Evolutionary conservation across 1,140 invertebrate species (phyloP), one percentile per base, ranked within the genome.

Genomic region (Gonatopus flavifemur): DNA sequence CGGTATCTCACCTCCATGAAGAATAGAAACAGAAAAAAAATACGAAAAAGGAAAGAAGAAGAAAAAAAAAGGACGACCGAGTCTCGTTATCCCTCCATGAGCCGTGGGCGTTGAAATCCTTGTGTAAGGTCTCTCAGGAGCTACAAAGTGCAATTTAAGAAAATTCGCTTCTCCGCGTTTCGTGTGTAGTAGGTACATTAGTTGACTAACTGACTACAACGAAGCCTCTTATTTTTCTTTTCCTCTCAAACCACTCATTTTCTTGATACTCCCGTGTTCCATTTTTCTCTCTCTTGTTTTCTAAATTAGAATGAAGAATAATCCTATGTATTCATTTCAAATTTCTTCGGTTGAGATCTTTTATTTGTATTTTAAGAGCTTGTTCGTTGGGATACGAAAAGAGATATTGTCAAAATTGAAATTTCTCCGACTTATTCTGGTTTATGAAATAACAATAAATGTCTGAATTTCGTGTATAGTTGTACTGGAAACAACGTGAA

Each of bases 61-160:
- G 42, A 35, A 10, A 18, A 35, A 22, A 21, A 46, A 15, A 19
- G 42, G 55, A 36, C 39, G 46, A 44, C 39, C 46, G 57, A 50
- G 61, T 57, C 67, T 70, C 66, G 67, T 68, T 70, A 70, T 70
- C 67, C 64, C 59, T 64, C 55, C n/a, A n/a, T n/a, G n/a, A n/a
- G 64, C 67, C 64, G 64, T 68, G 67, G 67, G 66, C 67, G 64
- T 69, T 55, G 59, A 68, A 67, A 68, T 62, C 57, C 56, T 53
- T 60, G 61, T 59, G 55, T 62, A 65, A 63, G 62, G 59, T 64
- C 64, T 59, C 55, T 59, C 65, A 66, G 65, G 57, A 69, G 65
- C 67, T 67, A 65, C 65, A 69, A 67, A 69, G 63, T 62, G 65
- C 65, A 66, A 69, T 69, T 69, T 67, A 66, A 67, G 63, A 65